These are phyloP conservation scores for Cettia cetti DNA, from an alignment of 2,113 vertebrate species.

Conservation along the genomic window DNA sequence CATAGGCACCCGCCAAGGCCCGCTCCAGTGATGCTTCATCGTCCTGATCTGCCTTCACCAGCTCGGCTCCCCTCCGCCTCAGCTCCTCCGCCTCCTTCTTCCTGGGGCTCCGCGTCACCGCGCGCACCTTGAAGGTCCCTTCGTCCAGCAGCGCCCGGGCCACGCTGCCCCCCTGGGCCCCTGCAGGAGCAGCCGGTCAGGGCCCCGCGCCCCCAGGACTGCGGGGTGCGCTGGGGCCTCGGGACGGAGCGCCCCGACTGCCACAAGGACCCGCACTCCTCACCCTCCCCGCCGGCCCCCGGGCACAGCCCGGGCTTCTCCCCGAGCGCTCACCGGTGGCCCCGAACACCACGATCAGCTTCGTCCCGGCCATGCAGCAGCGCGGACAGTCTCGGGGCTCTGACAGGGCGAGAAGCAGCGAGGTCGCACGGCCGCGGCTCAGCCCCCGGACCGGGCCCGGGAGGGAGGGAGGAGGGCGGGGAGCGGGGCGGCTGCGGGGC, in stretches of 20 bases:
- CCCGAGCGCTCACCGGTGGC: not conserved
- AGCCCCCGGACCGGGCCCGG: no score
- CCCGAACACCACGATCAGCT: not conserved
- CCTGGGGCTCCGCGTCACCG: conserved; percentile 38
- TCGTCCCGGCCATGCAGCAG: not conserved
- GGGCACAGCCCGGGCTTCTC: not conserved
- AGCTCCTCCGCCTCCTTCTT: conserved; percentile 45
- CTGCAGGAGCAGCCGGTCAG: not conserved
- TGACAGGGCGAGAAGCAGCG: not conserved
- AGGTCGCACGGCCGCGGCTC: not conserved
- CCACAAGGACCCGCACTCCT: not conserved
- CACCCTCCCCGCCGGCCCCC: not conserved
- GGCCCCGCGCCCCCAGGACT: not conserved
- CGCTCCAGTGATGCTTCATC: conserved; percentile 50
- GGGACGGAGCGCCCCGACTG: not conserved
- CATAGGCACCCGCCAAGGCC: conserved; percentile 40
- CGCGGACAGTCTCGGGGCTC: not conserved
- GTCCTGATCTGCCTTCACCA: conserved; percentile 63
- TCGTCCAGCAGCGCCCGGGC: conserved; percentile 63
- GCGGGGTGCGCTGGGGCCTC: not conserved
- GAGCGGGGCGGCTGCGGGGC: not conserved
- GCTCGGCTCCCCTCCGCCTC: conserved; percentile 54
- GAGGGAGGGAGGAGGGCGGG: not conserved
- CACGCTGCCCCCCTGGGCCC: conserved; percentile 64
- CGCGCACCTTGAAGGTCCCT: conserved; percentile 58